Evolutionary conservation across 2,888 invertebrate species (phyloP).

Genomic region (Plagodis dolabraria): DNA sequence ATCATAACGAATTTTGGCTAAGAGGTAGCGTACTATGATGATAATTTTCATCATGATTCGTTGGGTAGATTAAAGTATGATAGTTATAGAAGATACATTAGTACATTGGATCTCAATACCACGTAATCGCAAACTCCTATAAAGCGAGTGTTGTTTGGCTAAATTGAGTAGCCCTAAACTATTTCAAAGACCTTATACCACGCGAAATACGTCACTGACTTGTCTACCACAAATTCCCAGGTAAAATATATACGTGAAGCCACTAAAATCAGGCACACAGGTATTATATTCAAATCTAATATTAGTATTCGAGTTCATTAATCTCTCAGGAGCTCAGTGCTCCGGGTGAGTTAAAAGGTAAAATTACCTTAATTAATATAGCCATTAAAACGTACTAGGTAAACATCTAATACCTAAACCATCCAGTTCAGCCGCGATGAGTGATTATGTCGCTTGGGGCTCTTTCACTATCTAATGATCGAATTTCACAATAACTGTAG

Average conservation of each 20-base stretch:
- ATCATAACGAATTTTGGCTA: no score
- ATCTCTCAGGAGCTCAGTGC: constrained; percentile 3
- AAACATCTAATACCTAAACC: constrained; percentile 29
- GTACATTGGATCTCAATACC: no score
- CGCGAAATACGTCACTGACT: no score
- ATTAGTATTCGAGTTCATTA: constrained; percentile 16
- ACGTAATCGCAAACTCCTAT: no score
- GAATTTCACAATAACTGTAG: constrained; percentile 15
- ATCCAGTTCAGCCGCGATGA: constrained; percentile 16
- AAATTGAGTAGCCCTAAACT: no score
- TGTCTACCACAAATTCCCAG: no score
- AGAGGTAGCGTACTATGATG: no score
- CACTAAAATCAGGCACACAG: constrained; percentile 11
- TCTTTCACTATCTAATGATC: constrained; percentile 13
- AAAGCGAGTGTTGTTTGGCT: no score
- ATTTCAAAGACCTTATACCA: no score
- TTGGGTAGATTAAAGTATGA: no score
- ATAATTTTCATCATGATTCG: no score
- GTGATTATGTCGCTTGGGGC: constrained; percentile 14
- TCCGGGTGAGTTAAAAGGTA: constrained; percentile 19
- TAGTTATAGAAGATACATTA: no score
- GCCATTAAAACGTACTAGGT: constrained; percentile 25
- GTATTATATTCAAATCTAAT: constrained; percentile 8
- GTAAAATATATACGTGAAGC: constrained; percentile 8
- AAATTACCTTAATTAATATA: constrained; percentile 22